These are phyloP conservation scores for Dromius quadrimaculatus DNA, from an alignment of 2,888 invertebrate genomes.

Conservation along the genomic window DNA sequence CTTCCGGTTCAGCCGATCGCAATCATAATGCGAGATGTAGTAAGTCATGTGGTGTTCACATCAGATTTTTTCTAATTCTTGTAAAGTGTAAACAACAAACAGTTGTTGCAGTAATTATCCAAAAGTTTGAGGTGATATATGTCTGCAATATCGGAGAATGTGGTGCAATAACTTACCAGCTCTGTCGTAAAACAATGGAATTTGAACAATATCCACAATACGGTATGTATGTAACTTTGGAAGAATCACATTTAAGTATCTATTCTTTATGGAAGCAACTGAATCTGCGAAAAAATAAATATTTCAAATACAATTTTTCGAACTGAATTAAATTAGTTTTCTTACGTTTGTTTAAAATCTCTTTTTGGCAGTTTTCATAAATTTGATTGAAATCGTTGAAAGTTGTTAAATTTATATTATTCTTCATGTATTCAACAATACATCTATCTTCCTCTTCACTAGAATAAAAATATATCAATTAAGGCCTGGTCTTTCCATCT, in stretches of 20 bases:
- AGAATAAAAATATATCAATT: too few species aligned
- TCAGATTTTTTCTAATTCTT: too few species aligned
- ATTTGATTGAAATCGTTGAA: not conserved
- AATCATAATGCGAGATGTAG: too few species aligned
- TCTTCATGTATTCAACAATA: slow-evolving; percentile 15
- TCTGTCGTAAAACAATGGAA: slow-evolving; percentile 33
- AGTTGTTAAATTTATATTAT: not conserved
- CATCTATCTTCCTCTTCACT: slow-evolving; percentile 30
- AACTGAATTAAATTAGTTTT: not conserved
- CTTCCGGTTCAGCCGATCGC: too few species aligned
- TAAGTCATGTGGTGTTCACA: too few species aligned
- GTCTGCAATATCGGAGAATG: not conserved
- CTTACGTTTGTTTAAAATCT: slow-evolving; percentile 2
- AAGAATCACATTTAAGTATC: slow-evolving; percentile 35
- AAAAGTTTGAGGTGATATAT: not conserved
- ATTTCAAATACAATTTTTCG: too few species aligned
- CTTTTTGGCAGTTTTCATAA: slow-evolving; percentile 3
- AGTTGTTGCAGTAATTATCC: too few species aligned
- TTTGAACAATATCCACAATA: not conserved
- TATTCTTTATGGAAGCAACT: slow-evolving; percentile 3
- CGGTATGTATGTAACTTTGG: slow-evolving; percentile 23
- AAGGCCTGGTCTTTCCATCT: too few species aligned
- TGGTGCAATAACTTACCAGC: slow-evolving; percentile 16
- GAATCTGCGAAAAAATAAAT: slow-evolving; percentile 12
- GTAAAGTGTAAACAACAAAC: too few species aligned